Conservation (phyloP, 1,140 invertebrate species). For the Holcopasites calliopsidis region DNA sequence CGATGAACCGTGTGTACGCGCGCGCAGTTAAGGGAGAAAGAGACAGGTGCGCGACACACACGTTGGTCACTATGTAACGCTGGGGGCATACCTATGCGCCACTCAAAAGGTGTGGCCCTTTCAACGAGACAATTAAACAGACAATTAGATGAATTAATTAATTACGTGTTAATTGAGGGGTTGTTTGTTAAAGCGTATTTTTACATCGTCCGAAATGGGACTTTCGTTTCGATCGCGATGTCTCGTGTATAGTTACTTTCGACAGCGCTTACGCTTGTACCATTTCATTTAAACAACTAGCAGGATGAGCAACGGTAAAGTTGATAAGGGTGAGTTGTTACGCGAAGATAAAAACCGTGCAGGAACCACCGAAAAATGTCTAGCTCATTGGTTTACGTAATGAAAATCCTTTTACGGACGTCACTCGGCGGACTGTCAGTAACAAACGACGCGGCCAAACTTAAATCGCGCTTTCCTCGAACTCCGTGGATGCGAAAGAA, state of each 20-base stretch:
- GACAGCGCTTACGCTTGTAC: no score
- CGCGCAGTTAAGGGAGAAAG: not conserved
- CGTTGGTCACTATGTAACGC: slow-evolving; percentile 52
- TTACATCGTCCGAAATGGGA: not conserved
- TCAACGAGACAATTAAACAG: slow-evolving; percentile 45
- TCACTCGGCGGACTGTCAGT: slow-evolving; percentile 30
- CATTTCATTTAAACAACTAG: no score
- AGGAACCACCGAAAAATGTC: not conserved
- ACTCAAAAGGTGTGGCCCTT: slow-evolving; percentile 57
- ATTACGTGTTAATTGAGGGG: slow-evolving; percentile 55
- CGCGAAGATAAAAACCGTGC: no score
- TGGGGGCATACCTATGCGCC: slow-evolving; percentile 60
- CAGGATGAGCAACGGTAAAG: no score
- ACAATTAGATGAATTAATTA: slow-evolving; percentile 55
- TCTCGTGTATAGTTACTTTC: no score
- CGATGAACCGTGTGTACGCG: slow-evolving; percentile 18
- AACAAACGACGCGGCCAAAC: slow-evolving; percentile 31
- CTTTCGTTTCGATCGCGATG: no score
- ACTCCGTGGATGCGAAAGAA: slow-evolving; percentile 30
- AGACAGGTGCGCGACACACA: slow-evolving; percentile 33
- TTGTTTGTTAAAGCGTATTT: no score
- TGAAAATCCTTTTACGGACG: slow-evolving; percentile 4
- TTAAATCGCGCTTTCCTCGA: slow-evolving; percentile 37
- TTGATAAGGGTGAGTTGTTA: no score
- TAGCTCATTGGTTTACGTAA: not conserved